phyloP scores from a whole-genome alignment of 2,888 invertebrate genomes.

The Caenorhabditis parvicauda region DNA sequence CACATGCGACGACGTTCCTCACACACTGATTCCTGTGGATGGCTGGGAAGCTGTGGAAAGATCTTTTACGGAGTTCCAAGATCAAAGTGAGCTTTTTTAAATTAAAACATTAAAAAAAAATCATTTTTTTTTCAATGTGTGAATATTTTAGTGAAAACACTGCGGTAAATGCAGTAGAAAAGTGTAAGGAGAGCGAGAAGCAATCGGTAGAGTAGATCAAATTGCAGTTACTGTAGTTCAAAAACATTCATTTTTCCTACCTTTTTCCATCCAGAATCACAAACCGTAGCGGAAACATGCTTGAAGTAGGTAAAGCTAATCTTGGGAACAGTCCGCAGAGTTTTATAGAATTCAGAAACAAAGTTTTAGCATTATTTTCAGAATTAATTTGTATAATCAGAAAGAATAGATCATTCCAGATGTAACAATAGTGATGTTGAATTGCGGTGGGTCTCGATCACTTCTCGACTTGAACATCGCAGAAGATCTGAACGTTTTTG shows the following conservation, averaged over 20 bases:
- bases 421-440: constrained; percentile 42
- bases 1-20: constrained; percentile 50
- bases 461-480: constrained; percentile 35
- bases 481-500: constrained; percentile 28
- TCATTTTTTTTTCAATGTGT: neutral
- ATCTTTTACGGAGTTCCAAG: constrained; percentile 29
- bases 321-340: too few species aligned
- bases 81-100: constrained; percentile 21
- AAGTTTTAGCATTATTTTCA: too few species aligned
- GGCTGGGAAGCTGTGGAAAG: constrained; percentile 40
- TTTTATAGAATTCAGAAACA: neutral
- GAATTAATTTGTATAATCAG: neutral
- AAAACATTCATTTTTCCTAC: too few species aligned
- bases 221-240: too few species aligned
- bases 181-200: too few species aligned
- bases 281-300: too few species aligned
- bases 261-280: too few species aligned
- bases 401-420: constrained; percentile 11
- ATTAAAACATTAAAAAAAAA: too few species aligned
- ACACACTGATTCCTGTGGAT: constrained; percentile 42
- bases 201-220: too few species aligned
- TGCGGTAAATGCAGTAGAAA: too few species aligned
- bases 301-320: too few species aligned
- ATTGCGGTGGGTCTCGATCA: constrained; percentile 49
- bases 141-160: neutral